Percentiles rank a stretch among this genome's conserved stretches.
Evolutionary conservation across 2,797 vertebrate genomes (phyloP).

Genomic region (Decapterus maruadsi): DNA sequence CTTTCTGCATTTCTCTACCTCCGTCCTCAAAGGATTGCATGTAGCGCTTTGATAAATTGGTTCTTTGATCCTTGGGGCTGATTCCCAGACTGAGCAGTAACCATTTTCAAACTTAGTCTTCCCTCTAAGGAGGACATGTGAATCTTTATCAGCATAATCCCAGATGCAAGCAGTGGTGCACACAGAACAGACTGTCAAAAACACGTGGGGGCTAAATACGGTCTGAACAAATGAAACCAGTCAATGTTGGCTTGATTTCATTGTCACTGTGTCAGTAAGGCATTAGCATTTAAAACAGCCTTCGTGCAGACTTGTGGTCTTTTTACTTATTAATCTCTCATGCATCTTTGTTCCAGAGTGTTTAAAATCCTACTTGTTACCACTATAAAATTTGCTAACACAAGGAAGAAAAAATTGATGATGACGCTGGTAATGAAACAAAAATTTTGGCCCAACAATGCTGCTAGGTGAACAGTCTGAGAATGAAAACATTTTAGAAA

Average conservation of each 20-base stretch:
- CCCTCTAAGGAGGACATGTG: constrained; percentile 14
- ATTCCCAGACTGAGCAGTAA: constrained; percentile 27
- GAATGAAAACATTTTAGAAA: no score
- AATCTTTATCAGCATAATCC: constrained; percentile 42
- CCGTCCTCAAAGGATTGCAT: constrained; percentile 47
- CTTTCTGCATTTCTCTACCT: constrained; percentile 9
- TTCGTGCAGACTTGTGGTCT: neutral
- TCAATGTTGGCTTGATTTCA: neutral
- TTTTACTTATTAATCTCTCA: neutral
- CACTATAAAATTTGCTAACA: neutral
- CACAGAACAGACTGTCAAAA: neutral
- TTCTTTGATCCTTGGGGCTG: constrained; percentile 48
- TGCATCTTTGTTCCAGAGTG: neutral
- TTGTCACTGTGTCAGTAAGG: neutral
- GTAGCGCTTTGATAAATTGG: constrained; percentile 58
- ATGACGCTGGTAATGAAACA: neutral
- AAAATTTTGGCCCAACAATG: neutral
- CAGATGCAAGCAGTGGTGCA: constrained; percentile 23
- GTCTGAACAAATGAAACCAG: constrained; percentile 6
- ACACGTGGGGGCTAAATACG: neutral
- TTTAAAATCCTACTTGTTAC: neutral
- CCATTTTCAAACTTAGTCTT: constrained; percentile 30
- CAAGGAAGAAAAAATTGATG: no score
- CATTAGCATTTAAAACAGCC: neutral
- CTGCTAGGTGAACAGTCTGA: no score